A percentile compares a stretch with the other conserved stretches of the same genome.
Conservation (phyloP, 2,797 vertebrate species). For the Alcedo quadribrachys region DNA sequence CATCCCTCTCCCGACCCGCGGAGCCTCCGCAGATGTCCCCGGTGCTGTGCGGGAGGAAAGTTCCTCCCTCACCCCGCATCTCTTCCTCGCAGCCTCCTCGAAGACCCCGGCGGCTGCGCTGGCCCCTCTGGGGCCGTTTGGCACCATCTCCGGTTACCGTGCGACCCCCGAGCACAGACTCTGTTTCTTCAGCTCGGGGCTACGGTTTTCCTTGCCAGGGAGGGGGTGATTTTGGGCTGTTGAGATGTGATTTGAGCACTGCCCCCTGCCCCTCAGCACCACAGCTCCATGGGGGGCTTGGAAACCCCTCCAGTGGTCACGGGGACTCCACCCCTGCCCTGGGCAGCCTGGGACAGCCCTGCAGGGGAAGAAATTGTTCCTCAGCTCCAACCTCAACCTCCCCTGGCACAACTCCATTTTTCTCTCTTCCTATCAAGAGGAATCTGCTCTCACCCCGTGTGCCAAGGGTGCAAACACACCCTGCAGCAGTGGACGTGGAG, state of each 20-base stretch:
- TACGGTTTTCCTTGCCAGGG: background rate
- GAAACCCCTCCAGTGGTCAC: too few relatives aligned
- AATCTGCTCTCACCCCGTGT: background rate
- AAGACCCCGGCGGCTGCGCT: accelerated
- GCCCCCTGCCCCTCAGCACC: too few relatives aligned
- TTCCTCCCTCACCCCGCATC: accelerated
- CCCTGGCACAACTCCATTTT: too few relatives aligned
- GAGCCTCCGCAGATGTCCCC: background rate
- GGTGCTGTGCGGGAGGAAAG: background rate
- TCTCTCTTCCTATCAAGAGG: background rate
- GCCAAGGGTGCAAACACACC: background rate
- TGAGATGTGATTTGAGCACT: background rate
- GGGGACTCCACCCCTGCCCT: too few relatives aligned
- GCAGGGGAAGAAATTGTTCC: too few relatives aligned
- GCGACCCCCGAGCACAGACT: background rate
- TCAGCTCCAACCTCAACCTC: too few relatives aligned
- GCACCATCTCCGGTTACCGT: accelerated
- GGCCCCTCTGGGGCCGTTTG: background rate
- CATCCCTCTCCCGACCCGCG: background rate
- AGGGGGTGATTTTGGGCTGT: background rate
- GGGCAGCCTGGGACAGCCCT: too few relatives aligned
- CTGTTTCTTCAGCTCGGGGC: background rate
- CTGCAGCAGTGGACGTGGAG: background rate
- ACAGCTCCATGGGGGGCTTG: too few relatives aligned
- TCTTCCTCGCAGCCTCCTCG: accelerated